These are phyloP conservation scores for Ptychoptera contaminata DNA, from an alignment of 2,888 invertebrate genomes.

Conservation along the genomic window DNA sequence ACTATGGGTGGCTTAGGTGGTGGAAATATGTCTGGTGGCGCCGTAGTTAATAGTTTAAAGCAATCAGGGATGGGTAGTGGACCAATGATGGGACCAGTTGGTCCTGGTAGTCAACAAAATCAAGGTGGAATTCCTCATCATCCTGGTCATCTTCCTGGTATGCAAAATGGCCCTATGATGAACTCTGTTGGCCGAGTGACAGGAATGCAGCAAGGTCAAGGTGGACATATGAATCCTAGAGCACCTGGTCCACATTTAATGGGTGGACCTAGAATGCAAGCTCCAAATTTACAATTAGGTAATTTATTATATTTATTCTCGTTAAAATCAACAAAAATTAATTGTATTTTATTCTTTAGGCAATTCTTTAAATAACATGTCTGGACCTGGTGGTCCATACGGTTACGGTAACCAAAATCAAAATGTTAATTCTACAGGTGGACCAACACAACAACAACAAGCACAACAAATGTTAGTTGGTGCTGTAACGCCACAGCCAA, in stretches of 20 bases:
- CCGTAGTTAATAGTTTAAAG: conserved; percentile 58
- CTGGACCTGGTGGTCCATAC: conserved; percentile 22
- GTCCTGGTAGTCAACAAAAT: conserved; percentile 16
- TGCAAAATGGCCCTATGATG: conserved; percentile 70
- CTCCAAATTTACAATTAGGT: conserved; percentile 27
- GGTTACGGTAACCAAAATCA: conserved; percentile 16
- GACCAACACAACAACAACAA: conserved; percentile 16
- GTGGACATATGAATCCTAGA: conserved; percentile 19
- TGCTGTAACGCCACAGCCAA: conserved; percentile 40
- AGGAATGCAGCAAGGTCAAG: conserved; percentile 26
- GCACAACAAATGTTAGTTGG: conserved; percentile 21
- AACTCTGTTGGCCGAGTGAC: conserved; percentile 19
- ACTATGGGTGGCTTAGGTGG: conserved; percentile 48
- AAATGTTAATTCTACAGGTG: conserved; percentile 16
- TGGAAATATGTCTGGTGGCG: conserved; percentile 51
- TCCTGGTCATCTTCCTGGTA: conserved; percentile 31
- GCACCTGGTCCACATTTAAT: conserved; percentile 31
- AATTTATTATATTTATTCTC: conserved; percentile 6
- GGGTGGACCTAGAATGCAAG: conserved; percentile 43
- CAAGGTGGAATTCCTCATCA: conserved; percentile 23
- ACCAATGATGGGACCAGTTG: conserved; percentile 10
- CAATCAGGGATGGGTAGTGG: conserved; percentile 47
- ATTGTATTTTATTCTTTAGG: not conserved
- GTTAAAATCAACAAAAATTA: not conserved
- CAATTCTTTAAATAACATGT: conserved; percentile 20